Evolutionary conservation across 2,113 vertebrate genomes (phyloP).

Genomic region (Pituophis catenifer): DNA sequence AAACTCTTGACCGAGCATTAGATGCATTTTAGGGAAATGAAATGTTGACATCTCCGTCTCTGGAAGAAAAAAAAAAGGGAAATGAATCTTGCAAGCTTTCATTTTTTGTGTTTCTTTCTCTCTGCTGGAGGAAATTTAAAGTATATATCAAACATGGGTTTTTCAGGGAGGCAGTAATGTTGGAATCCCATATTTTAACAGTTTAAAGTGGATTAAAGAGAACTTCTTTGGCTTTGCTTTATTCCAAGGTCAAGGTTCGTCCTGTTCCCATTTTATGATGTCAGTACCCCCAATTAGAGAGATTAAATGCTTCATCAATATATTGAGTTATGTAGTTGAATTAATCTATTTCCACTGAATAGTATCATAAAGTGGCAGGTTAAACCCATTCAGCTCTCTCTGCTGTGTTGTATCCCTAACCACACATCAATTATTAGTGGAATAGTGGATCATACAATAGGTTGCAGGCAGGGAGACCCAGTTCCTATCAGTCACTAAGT

Average conservation of each 20-base stretch:
- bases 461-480: neutral
- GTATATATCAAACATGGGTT: conserved; percentile 21
- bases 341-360: neutral
- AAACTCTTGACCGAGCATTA: conserved; percentile 16
- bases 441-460: neutral
- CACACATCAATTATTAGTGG: neutral
- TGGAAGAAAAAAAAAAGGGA: conserved; percentile 63
- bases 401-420: neutral
- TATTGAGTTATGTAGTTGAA: neutral
- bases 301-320: neutral
- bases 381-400: neutral
- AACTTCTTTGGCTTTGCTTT: neutral
- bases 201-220: neutral
- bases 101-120: conserved; percentile 22
- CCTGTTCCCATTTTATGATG: neutral
- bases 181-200: neutral
- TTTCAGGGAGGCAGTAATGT: neutral
- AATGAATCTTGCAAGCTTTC: conserved; percentile 64
- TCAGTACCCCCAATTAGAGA: neutral
- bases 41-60: conserved; percentile 49
- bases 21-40: conserved; percentile 70
- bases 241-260: neutral
- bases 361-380: neutral
- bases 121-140: neutral
- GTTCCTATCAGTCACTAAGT: no score